phyloP scores from a whole-genome alignment of 2,797 vertebrate genomes.

The Enteromius anoplus region DNA sequence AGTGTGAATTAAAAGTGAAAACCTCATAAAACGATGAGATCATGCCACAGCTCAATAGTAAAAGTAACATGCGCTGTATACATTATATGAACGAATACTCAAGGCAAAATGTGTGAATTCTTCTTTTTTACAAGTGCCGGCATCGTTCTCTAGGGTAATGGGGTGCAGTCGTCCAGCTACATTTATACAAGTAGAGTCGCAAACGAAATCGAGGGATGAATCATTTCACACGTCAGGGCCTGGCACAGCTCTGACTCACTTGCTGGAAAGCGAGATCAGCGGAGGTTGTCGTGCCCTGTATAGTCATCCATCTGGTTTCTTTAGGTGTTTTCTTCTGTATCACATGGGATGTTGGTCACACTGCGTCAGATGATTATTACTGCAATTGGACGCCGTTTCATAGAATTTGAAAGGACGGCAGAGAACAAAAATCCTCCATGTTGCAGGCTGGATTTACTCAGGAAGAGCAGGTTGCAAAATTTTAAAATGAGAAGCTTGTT shows the following conservation, averaged over 20 bases:
- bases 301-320: conserved; percentile 4
- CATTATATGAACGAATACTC: background rate
- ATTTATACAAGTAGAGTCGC: conserved; percentile 9
- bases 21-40: background rate
- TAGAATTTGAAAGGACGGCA: background rate
- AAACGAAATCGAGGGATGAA: conserved; percentile 25
- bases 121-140: background rate
- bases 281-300: conserved; percentile 18
- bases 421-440: background rate
- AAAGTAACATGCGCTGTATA: background rate
- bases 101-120: background rate
- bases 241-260: conserved; percentile 31
- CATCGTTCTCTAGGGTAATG: background rate
- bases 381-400: background rate
- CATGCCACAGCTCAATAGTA: background rate
- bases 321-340: conserved; percentile 9
- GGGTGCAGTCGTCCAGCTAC: conserved; percentile 22
- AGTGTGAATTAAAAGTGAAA: background rate
- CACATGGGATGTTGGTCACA: conserved; percentile 12
- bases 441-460: background rate
- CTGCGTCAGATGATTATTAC: conserved; percentile 6
- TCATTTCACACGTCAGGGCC: conserved; percentile 26
- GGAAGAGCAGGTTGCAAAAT: background rate
- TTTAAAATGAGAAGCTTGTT: conserved; percentile 4
- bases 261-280: background rate